Conservation (phyloP, 1,140 invertebrate species). For the Ips nitidus region DNA sequence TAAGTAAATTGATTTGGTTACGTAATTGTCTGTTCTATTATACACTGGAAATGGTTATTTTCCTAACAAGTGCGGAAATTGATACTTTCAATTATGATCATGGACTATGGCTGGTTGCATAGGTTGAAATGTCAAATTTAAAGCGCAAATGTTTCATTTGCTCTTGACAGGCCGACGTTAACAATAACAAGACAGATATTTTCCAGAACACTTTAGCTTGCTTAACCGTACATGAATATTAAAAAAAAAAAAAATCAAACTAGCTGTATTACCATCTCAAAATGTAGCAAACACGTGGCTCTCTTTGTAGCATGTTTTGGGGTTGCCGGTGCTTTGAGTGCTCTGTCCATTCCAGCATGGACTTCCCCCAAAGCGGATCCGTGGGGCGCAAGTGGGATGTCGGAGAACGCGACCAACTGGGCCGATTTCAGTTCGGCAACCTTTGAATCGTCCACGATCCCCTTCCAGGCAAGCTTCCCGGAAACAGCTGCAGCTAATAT, state of each 20-base stretch:
- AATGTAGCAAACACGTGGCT: no score
- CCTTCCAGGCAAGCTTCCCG: background rate
- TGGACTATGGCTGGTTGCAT: background rate
- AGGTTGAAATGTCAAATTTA: no score
- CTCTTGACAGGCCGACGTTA: no score
- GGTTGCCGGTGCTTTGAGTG: no score
- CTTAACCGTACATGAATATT: no score
- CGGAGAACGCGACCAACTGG: slow-evolving; percentile 38
- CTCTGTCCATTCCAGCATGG: slow-evolving; percentile 40
- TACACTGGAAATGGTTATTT: slow-evolving; percentile 9
- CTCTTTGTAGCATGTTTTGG: no score
- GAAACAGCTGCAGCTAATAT: background rate
- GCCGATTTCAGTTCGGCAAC: slow-evolving; percentile 47
- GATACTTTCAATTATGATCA: background rate
- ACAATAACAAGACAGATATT: no score
- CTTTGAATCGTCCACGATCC: slow-evolving; percentile 12
- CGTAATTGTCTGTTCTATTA: background rate
- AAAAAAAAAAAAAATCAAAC: no score
- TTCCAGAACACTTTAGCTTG: no score
- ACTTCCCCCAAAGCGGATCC: slow-evolving; percentile 43
- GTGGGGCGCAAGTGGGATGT: slow-evolving; percentile 35
- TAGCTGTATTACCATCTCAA: no score
- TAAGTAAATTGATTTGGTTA: slow-evolving; percentile 37
- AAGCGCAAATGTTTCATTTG: no score
- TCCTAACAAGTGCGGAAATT: background rate